Percentiles rank a stretch among this genome's conserved stretches.
Evolutionary conservation across 2,888 invertebrate genomes (phyloP).

Genomic region (Clostera curtula): DNA sequence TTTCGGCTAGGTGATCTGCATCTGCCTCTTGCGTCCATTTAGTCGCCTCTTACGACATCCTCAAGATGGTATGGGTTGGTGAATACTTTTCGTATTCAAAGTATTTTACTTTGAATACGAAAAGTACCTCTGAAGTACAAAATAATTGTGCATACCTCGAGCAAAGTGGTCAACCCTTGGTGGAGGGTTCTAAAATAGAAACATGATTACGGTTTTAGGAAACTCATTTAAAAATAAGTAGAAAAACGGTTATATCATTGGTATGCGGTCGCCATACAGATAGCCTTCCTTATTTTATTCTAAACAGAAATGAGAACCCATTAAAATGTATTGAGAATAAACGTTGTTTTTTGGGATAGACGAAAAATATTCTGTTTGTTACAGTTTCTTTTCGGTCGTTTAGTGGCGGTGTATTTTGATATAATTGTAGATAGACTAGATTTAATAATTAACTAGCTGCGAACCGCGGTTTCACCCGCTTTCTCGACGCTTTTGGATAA

Average conservation of each 20-base stretch:
- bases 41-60: no score
- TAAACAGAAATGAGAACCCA: slow-evolving; percentile 64
- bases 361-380: slow-evolving; percentile 34
- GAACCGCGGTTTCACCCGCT: no score
- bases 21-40: no score
- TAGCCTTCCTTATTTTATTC: slow-evolving; percentile 45
- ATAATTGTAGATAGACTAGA: no score
- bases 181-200: slow-evolving; percentile 1
- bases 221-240: slow-evolving; percentile 16
- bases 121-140: no score
- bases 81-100: no score
- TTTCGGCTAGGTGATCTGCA: no score
- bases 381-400: slow-evolving; percentile 23
- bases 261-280: slow-evolving; percentile 43
- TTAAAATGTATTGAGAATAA: slow-evolving; percentile 54
- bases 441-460: no score
- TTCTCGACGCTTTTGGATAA: no score
- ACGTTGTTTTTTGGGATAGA: slow-evolving; percentile 34
- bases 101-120: no score
- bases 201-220: slow-evolving; percentile 2
- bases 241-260: slow-evolving; percentile 31
- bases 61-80: no score
- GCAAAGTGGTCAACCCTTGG: slow-evolving; percentile 12
- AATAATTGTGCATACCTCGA: slow-evolving; percentile 10
- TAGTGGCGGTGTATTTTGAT: slow-evolving; percentile 27